A percentile compares a stretch with the other conserved stretches of the same genome.
Evolutionary conservation across 2,113 vertebrate species (phyloP).

Genomic region (Copsychus sechellarum): DNA sequence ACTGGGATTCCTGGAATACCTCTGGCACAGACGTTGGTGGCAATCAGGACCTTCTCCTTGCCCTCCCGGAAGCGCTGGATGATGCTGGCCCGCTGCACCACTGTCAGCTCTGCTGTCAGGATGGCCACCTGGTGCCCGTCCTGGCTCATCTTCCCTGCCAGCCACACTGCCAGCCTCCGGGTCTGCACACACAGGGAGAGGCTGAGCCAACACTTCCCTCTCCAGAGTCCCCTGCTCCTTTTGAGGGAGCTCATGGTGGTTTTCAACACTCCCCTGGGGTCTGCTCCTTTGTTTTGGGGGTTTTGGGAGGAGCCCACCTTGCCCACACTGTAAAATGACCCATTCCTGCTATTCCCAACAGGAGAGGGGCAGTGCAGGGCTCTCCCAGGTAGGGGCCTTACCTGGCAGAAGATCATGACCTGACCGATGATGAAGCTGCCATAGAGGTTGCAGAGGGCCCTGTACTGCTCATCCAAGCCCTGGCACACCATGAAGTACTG

Average conservation of each 20-base stretch:
- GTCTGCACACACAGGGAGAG: background rate
- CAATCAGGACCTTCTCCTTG: constrained; percentile 78
- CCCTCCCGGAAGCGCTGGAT: constrained; percentile 78
- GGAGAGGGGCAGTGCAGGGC: background rate
- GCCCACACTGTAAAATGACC: background rate
- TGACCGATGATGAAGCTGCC: constrained; percentile 75
- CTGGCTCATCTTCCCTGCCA: constrained; percentile 40
- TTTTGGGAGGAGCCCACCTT: background rate
- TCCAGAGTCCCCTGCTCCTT: background rate
- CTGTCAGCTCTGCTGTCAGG: constrained; percentile 70
- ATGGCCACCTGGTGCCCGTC: constrained; percentile 75
- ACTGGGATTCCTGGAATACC: background rate
- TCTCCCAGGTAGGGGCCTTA: background rate
- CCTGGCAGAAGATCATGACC: constrained; percentile 83
- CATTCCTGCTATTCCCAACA: accelerated
- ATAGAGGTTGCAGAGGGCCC: constrained; percentile 75
- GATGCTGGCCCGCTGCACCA: constrained; percentile 67
- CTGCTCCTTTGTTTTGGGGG: background rate
- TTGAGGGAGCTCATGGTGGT: background rate
- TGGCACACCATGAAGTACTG: constrained; percentile 75
- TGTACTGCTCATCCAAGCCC: constrained; percentile 60
- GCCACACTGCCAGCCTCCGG: constrained; percentile 67
- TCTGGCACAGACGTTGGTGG: constrained; percentile 81
- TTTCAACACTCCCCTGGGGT: background rate
- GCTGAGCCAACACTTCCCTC: accelerated